phyloP scores from a whole-genome alignment of 2,888 invertebrate species.

The Mamestra brassicae region DNA sequence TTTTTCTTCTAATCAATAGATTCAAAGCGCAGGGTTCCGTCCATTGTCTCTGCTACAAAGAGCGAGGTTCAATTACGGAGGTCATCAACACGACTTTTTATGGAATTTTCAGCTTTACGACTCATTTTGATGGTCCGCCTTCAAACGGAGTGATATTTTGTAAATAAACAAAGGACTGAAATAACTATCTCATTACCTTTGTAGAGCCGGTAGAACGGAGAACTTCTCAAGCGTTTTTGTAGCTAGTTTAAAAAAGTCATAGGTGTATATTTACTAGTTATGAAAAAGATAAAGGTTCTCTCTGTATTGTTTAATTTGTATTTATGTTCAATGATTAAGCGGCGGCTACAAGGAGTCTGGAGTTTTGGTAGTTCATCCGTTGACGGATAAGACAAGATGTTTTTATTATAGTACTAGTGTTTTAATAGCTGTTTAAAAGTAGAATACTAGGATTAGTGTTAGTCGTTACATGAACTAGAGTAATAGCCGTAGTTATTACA shows the following conservation, averaged over 20 bases:
- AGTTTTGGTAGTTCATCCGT: constrained; percentile 24
- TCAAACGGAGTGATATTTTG: constrained; percentile 91
- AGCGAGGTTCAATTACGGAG: constrained; percentile 87
- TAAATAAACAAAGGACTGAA: constrained; percentile 91
- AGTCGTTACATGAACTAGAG: constrained; percentile 25
- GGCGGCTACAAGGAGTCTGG: constrained; percentile 36
- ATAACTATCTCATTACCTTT: constrained; percentile 90
- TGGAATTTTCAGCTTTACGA: constrained; percentile 90
- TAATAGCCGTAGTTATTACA: constrained; percentile 29
- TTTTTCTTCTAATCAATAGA: constrained; percentile 82
- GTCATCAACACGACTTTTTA: constrained; percentile 91
- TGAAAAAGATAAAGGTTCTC: constrained; percentile 63
- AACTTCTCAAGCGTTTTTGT: constrained; percentile 80
- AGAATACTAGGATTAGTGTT: constrained; percentile 24
- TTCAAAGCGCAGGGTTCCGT: constrained; percentile 80
- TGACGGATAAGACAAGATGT: constrained; percentile 19
- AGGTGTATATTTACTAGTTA: constrained; percentile 70
- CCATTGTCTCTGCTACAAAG: constrained; percentile 90
- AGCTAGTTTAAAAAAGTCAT: constrained; percentile 75
- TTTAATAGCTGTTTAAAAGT: constrained; percentile 29
- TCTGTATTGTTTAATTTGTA: constrained; percentile 63
- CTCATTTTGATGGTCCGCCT: constrained; percentile 91
- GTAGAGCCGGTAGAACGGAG: constrained; percentile 86
- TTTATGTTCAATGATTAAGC: constrained; percentile 59
- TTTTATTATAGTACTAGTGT: constrained; percentile 26